These are phyloP conservation scores for Acleris laterana DNA, from an alignment of 2,888 invertebrate genomes.

Conservation along the genomic window DNA sequence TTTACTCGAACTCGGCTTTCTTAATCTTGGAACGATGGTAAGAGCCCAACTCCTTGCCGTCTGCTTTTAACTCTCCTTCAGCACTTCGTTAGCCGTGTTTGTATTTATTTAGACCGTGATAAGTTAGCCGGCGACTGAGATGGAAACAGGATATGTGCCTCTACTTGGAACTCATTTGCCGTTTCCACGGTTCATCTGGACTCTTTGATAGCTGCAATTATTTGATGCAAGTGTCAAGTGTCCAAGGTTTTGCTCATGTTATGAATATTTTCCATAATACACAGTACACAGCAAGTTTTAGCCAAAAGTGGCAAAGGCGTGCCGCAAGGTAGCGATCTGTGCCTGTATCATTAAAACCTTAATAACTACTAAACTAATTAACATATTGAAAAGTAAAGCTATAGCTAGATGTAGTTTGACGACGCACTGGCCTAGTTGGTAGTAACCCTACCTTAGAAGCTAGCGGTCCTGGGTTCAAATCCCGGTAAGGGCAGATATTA, in stretches of 20 bases:
- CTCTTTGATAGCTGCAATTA: slow-evolving; percentile 27
- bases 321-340: too few species aligned
- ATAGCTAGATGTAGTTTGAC: too few species aligned
- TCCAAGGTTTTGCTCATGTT: not conserved
- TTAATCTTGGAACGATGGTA: slow-evolving; percentile 47
- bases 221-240: not conserved
- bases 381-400: too few species aligned
- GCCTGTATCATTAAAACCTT: too few species aligned
- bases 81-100: slow-evolving; percentile 79
- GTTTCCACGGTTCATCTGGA: slow-evolving; percentile 44
- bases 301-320: too few species aligned
- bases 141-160: slow-evolving; percentile 70
- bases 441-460: too few species aligned
- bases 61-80: slow-evolving; percentile 78
- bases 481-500: too few species aligned
- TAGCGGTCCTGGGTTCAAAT: too few species aligned
- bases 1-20: slow-evolving; percentile 8
- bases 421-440: too few species aligned
- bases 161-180: slow-evolving; percentile 50
- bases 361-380: too few species aligned
- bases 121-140: slow-evolving; percentile 71
- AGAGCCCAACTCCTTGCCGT: slow-evolving; percentile 55
- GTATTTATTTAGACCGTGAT: slow-evolving; percentile 80
- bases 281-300: too few species aligned
- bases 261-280: too few species aligned